A percentile compares a stretch with the other conserved stretches of the same genome.
Evolutionary conservation across 2,888 invertebrate species (phyloP).

Genomic region (Eupelmus urozonus): DNA sequence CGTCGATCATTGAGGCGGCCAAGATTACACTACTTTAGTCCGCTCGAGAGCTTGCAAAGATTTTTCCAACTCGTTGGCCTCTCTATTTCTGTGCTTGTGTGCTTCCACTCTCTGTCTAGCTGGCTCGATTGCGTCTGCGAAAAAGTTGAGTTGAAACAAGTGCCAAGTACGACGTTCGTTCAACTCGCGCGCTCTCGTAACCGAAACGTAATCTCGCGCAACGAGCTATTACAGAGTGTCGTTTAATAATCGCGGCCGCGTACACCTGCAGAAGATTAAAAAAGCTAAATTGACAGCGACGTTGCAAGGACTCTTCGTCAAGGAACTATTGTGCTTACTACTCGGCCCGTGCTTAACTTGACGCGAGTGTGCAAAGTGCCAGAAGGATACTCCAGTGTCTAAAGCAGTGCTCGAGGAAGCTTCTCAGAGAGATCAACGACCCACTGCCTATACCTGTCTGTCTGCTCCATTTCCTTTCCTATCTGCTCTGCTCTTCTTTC

Average conservation of each 20-base stretch:
- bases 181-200: not conserved
- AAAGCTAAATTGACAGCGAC: too few species aligned
- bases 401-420: too few species aligned
- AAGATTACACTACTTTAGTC: too few species aligned
- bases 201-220: not conserved
- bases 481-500: too few species aligned
- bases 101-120: not conserved
- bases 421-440: too few species aligned
- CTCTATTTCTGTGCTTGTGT: slow-evolving; percentile 13
- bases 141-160: not conserved
- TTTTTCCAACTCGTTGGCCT: not conserved
- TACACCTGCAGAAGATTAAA: not conserved
- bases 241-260: not conserved
- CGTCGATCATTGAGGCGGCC: too few species aligned
- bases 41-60: too few species aligned
- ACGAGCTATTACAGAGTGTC: not conserved
- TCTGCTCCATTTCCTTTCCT: too few species aligned
- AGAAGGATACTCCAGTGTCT: too few species aligned
- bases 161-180: not conserved
- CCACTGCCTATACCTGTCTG: too few species aligned
- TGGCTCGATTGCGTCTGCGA: not conserved
- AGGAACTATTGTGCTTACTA: not conserved
- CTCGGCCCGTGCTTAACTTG: not conserved
- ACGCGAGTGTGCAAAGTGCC: too few species aligned
- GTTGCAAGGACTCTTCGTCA: not conserved